Conservation (phyloP, 2,113 vertebrate genomes). For the Holacanthus passer region DNA sequence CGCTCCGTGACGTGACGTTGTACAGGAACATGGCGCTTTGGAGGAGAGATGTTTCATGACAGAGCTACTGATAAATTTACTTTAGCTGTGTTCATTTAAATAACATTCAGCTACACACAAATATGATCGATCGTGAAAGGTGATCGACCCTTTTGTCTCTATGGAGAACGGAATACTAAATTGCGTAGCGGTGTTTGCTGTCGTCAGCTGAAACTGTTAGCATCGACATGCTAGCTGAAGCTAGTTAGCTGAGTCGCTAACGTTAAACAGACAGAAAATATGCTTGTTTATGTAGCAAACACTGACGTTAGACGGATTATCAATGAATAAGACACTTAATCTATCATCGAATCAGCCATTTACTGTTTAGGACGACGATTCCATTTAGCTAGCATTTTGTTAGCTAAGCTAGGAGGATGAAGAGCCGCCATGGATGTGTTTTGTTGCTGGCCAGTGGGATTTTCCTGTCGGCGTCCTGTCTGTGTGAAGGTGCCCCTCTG, state of each 20-base stretch:
- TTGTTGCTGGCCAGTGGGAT: constrained; percentile 76
- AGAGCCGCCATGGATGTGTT: constrained; percentile 74
- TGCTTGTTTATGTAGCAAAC: constrained; percentile 43
- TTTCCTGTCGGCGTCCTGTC: constrained; percentile 68
- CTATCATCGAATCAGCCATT: not conserved
- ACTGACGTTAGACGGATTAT: constrained; percentile 1
- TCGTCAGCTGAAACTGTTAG: constrained; percentile 79
- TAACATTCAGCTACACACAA: constrained; percentile 1
- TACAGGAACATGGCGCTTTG: constrained; percentile 84
- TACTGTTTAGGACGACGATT: constrained; percentile 44
- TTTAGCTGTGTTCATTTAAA: constrained; percentile 13
- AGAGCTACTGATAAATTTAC: constrained; percentile 49
- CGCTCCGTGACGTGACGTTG: constrained; percentile 66
- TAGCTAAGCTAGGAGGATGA: constrained; percentile 79
- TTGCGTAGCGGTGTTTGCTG: constrained; percentile 64
- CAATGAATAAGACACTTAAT: constrained; percentile 59
- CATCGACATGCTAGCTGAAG: constrained; percentile 66
- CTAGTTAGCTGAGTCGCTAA: constrained; percentile 71
- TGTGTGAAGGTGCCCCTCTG: constrained; percentile 78
- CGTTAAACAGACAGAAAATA: constrained; percentile 51
- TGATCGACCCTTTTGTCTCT: constrained; percentile 42
- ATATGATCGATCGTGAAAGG: constrained; percentile 63
- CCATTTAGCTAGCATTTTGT: constrained; percentile 45
- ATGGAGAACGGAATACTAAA: constrained; percentile 55
- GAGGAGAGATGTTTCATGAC: constrained; percentile 73